These are phyloP conservation scores for Poeciliopsis occidentalis DNA, from an alignment of 2,113 vertebrate species.

Conservation along the genomic window DNA sequence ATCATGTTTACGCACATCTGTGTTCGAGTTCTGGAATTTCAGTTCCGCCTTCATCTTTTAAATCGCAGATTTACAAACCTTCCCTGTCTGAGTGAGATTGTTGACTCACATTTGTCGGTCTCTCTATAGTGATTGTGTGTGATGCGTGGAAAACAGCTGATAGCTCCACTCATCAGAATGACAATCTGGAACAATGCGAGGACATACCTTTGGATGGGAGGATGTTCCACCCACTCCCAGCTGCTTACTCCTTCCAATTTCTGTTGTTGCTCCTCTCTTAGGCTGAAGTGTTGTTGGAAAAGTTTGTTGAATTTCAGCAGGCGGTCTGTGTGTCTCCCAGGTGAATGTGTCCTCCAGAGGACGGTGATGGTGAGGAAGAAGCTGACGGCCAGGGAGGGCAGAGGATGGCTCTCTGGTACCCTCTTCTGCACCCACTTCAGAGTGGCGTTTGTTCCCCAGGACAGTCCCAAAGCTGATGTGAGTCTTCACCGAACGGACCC, in stretches of 20 bases:
- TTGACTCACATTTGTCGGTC: background rate
- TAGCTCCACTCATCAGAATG: background rate
- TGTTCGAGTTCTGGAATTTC: slow-evolving; percentile 47
- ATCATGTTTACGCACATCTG: slow-evolving; percentile 33
- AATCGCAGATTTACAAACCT: too few relatives aligned
- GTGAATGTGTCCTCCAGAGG: slow-evolving; percentile 81
- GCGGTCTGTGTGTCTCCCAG: slow-evolving; percentile 32
- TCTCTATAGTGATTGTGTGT: background rate
- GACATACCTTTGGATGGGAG: slow-evolving; percentile 5
- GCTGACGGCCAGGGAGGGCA: slow-evolving; percentile 76
- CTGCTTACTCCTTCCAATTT: slow-evolving; percentile 33
- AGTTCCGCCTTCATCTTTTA: background rate
- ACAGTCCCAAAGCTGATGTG: slow-evolving; percentile 77
- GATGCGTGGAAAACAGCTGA: background rate
- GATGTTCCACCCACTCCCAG: slow-evolving; percentile 30
- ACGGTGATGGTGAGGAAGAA: slow-evolving; percentile 82
- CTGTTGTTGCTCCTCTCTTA: slow-evolving; percentile 40
- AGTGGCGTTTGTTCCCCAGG: slow-evolving; percentile 86
- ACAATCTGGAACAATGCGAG: slow-evolving; percentile 29
- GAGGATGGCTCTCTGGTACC: slow-evolving; percentile 84
- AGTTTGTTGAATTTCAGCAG: background rate
- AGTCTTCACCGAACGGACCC: slow-evolving; percentile 31
- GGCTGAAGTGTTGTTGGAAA: background rate
- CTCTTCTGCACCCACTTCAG: slow-evolving; percentile 89
- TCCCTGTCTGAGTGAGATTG: background rate